Base-by-base conservation (phyloP, 2,888 invertebrate species). In the Meiosimyza decipiens region DNA sequence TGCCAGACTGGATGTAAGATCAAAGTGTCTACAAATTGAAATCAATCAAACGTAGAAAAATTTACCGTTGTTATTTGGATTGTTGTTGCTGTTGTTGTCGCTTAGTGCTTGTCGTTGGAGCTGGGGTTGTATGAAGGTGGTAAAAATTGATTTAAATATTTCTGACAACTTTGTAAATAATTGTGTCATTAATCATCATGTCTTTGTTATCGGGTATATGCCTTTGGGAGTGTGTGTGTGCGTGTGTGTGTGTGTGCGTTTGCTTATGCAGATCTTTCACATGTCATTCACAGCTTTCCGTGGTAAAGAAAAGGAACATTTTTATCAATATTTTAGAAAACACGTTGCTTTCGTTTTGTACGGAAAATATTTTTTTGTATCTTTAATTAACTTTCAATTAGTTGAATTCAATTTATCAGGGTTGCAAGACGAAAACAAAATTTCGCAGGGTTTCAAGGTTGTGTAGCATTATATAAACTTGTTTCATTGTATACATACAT, bases 71-170 rank as follows among this genome's bases (percentile, higher is more conserved):
- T 50, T n/a, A 12, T 64, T 3, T 2, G 15, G 28, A 18, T 64
- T 64, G 13, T 64, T 12, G 40, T 64, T 47, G n/a, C n/a, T n/a
- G 11, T 12, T 64, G n/a, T 66, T 9, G 11, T 51, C 13, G 5
- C 3, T 28, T 33, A 64, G 22, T 49, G 22, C 7, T 12, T 16
- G 64, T 5, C 16, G 50, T 15, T 13, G 22, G 47, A 22, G n/a
- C 2, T 18, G 64, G 64, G 16, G 13, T 50, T 13, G 18, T 7
- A 9, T 57, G 49, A 22, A 54, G 55, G 55, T n/a, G 18, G 18
- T 55, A 22, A 75, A 77, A 79, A 80, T 82, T 81, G 81, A 82
- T 81, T 82, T 82, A 82, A 82, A 82, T 82, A 81, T 82, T 81
- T 74, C 80, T 81, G 81, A 81, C 81, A 79, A 79, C 22, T 78